These are phyloP conservation scores for Pentamera pediparva DNA, from an alignment of 53 echinoderm and acorn worm genomes.

Conservation along the genomic window DNA sequence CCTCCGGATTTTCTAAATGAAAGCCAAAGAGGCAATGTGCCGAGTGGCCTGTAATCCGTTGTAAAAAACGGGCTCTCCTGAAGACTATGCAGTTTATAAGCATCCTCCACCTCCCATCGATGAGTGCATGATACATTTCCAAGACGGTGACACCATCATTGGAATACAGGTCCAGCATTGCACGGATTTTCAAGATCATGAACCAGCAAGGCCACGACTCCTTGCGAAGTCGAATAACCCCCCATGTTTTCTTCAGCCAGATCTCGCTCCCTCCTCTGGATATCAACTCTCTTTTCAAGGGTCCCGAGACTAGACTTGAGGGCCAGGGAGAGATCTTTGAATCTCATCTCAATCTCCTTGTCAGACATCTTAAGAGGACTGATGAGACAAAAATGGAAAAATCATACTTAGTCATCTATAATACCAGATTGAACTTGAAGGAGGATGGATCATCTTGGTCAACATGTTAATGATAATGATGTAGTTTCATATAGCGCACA, in stretches of 20 bases:
- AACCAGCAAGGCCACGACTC: constrained; percentile 59
- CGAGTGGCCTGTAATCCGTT: no score
- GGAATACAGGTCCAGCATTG: neutral
- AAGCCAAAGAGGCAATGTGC: no score
- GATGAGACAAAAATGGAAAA: neutral
- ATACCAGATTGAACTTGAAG: no score
- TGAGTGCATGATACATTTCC: neutral
- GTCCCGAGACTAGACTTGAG: constrained; percentile 81
- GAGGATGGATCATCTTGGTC: no score
- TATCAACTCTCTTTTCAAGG: constrained; percentile 53
- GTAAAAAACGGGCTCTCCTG: neutral
- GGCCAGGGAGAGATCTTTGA: constrained; percentile 67
- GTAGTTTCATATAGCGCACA: no score
- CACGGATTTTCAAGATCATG: constrained; percentile 9
- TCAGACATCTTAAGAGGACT: constrained; percentile 55
- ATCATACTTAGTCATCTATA: no score
- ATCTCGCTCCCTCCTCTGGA: constrained; percentile 72
- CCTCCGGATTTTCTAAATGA: no score
- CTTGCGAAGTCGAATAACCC: no score
- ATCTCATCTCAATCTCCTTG: constrained; percentile 83
- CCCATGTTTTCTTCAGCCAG: constrained; percentile 67
- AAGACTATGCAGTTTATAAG: neutral
- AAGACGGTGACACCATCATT: neutral
- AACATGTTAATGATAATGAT: neutral
- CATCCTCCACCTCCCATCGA: neutral